A percentile compares a stretch with the other conserved stretches of the same genome.
phyloP scores from a whole-genome alignment of 2,113 vertebrate species.

The Hyaena hyaena region DNA sequence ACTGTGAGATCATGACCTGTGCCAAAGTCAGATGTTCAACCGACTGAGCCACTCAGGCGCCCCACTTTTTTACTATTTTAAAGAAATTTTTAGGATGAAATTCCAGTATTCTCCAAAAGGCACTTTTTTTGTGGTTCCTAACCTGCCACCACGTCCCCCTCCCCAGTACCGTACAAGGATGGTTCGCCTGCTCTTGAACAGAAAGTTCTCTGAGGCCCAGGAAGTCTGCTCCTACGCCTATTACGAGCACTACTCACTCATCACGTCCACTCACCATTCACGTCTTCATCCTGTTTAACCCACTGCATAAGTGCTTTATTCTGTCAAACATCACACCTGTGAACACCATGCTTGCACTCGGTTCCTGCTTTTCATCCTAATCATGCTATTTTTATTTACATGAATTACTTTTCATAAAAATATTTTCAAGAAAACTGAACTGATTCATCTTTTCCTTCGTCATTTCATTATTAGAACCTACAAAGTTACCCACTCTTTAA shows the following conservation, averaged over 20 bases:
- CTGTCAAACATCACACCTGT: rapidly evolving
- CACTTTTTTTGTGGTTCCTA: background rate
- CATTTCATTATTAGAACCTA: background rate
- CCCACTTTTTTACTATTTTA: background rate
- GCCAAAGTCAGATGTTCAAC: too few relatives aligned
- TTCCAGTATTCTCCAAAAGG: background rate
- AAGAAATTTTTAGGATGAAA: background rate
- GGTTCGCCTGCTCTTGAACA: rapidly evolving
- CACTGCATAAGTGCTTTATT: rapidly evolving
- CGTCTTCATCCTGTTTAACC: rapidly evolving
- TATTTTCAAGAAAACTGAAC: background rate
- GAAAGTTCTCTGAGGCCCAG: background rate
- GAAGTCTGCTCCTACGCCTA: rapidly evolving
- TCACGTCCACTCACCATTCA: background rate
- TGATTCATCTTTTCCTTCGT: background rate
- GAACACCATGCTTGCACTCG: background rate
- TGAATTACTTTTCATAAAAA: background rate
- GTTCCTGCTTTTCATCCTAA: background rate
- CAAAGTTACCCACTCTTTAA: background rate
- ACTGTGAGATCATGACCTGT: too few relatives aligned
- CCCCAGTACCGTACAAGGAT: too few relatives aligned
- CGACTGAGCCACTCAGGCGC: too few relatives aligned
- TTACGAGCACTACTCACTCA: rapidly evolving
- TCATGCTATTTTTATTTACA: background rate
- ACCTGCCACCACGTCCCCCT: background rate